Conservation (phyloP, 2,113 vertebrate species). For the Labrus mixtus region DNA sequence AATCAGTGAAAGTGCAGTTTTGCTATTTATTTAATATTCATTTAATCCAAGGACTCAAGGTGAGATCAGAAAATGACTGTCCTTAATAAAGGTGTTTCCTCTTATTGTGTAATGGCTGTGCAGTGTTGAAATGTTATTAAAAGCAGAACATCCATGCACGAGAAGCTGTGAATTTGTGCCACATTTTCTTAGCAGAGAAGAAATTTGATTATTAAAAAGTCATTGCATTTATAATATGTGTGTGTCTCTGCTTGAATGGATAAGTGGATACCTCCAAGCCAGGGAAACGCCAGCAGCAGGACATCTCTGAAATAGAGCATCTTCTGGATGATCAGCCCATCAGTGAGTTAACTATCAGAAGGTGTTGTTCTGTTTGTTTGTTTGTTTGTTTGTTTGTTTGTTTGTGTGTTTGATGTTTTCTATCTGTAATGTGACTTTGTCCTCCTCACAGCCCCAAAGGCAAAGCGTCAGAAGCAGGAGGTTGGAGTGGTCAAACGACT, state of each 20-base stretch:
- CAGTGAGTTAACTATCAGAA: slow-evolving; percentile 76
- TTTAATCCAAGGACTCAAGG: too few species aligned
- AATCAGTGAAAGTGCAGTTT: too few species aligned
- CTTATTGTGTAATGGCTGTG: too few species aligned
- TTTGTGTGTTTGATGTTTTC: slow-evolving; percentile 6
- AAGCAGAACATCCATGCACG: too few species aligned
- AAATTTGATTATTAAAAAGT: too few species aligned
- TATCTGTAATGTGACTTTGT: background rate
- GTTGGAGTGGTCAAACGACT: slow-evolving; percentile 86
- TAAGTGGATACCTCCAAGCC: slow-evolving; percentile 23
- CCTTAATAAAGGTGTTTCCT: too few species aligned
- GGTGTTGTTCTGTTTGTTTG: too few species aligned
- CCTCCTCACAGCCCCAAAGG: slow-evolving; percentile 81
- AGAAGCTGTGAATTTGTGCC: too few species aligned
- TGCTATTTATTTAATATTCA: too few species aligned
- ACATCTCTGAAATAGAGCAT: slow-evolving; percentile 50
- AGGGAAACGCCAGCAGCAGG: slow-evolving; percentile 4
- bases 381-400: slow-evolving; percentile 5
- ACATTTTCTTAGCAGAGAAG: too few species aligned
- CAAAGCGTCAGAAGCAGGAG: slow-evolving; percentile 88
- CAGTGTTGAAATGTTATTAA: too few species aligned
- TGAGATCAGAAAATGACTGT: too few species aligned
- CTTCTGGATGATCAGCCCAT: slow-evolving; percentile 32
- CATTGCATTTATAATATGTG: background rate
- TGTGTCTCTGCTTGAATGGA: background rate